Conservation (phyloP, 2,797 vertebrate genomes). For the Zalophus californianus region DNA sequence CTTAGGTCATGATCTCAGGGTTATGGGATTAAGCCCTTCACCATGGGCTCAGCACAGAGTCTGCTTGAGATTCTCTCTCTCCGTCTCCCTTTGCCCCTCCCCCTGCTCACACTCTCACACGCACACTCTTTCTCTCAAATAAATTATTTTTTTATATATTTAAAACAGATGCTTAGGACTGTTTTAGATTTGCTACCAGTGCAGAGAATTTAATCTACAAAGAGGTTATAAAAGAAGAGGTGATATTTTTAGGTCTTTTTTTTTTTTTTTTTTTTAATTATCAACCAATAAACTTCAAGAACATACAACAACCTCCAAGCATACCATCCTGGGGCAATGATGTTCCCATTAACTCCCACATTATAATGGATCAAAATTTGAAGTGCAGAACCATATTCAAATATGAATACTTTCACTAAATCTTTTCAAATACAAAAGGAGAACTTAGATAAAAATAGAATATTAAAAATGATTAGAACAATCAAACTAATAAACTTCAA, state of each 20-base stretch:
- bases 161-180: not conserved
- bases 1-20: not conserved
- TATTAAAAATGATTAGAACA: not conserved
- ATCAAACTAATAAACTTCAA: conserved; percentile 7
- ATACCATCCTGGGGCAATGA: not conserved
- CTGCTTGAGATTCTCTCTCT: not conserved
- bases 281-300: not conserved
- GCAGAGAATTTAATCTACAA: not conserved
- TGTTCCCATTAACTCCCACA: not conserved
- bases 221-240: not conserved
- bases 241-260: not conserved
- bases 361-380: not conserved
- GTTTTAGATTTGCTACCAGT: not conserved
- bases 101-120: not conserved
- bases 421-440: not conserved
- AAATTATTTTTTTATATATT: not conserved
- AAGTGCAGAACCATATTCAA: not conserved
- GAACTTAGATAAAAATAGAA: not conserved
- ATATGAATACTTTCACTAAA: conserved; percentile 5
- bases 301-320: not conserved
- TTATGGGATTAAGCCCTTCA: not conserved
- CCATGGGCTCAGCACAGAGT: not conserved
- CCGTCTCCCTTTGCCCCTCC: not conserved
- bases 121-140: not conserved
- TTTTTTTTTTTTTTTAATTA: not conserved